A percentile compares a stretch with the other conserved stretches of the same genome.
These are phyloP conservation scores for Tolypeutes matacus DNA, from an alignment of 2,797 vertebrate genomes.

Conservation along the genomic window DNA sequence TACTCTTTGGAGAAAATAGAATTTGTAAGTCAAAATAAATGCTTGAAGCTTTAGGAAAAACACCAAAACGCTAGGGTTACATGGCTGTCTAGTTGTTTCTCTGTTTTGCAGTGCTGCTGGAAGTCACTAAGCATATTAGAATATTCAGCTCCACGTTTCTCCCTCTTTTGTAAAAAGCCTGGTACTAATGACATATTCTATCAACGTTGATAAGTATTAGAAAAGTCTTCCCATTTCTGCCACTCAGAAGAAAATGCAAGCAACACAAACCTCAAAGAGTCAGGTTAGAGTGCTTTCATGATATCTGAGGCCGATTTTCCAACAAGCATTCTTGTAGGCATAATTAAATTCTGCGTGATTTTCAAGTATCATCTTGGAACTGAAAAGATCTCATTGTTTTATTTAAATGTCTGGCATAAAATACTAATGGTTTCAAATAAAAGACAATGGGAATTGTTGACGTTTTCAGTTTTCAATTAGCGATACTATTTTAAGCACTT, in stretches of 20 bases:
- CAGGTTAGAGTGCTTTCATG: conserved; percentile 12
- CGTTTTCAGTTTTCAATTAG: conserved; percentile 70
- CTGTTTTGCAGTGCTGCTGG: not conserved
- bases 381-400: conserved; percentile 65
- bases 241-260: conserved; percentile 58
- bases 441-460: conserved; percentile 51
- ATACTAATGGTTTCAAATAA: conserved; percentile 59
- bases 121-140: not conserved
- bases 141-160: conserved; percentile 15
- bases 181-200: not conserved
- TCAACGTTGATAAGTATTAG: not conserved
- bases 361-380: conserved; percentile 63
- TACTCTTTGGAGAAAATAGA: conserved; percentile 34
- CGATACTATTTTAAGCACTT: conserved; percentile 67
- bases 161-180: not conserved
- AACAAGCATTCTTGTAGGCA: conserved; percentile 42
- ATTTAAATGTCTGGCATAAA: conserved; percentile 65
- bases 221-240: conserved; percentile 31
- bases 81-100: not conserved
- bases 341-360: conserved; percentile 62
- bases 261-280: conserved; percentile 33
- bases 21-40: conserved; percentile 58
- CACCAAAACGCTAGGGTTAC: not conserved
- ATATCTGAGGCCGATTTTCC: conserved; percentile 54
- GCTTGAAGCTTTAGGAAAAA: conserved; percentile 35